Conservation (phyloP, 2,888 invertebrate species). For the Portevinia maculata region DNA sequence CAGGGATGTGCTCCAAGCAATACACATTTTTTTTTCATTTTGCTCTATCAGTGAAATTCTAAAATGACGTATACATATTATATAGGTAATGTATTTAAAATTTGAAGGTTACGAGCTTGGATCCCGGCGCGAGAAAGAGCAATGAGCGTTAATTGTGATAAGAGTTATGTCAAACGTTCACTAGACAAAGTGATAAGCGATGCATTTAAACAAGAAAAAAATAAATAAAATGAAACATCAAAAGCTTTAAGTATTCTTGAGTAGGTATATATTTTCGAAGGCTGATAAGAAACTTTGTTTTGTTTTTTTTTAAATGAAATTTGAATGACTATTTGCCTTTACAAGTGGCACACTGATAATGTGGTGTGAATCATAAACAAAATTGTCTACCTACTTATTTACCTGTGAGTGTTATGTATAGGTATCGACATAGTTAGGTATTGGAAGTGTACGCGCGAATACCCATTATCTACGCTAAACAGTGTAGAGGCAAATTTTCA, state of each 20-base stretch:
- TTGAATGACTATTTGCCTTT: slow-evolving; percentile 13
- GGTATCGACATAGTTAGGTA: not conserved
- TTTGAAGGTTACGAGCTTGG: slow-evolving; percentile 44
- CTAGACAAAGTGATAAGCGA: slow-evolving; percentile 52
- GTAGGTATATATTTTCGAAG: not conserved
- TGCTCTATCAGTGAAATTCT: not conserved
- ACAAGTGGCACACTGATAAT: slow-evolving; percentile 32
- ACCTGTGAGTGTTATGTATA: too few species aligned
- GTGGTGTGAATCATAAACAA: slow-evolving; percentile 6
- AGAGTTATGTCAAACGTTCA: slow-evolving; percentile 58
- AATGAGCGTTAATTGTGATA: slow-evolving; percentile 44
- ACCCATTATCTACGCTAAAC: slow-evolving; percentile 13
- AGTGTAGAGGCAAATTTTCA: too few species aligned
- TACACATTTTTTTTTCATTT: not conserved
- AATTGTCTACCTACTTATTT: too few species aligned
- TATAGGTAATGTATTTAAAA: not conserved
- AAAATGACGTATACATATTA: slow-evolving; percentile 18
- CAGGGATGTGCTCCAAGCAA: slow-evolving; percentile 5
- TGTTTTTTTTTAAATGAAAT: slow-evolving; percentile 2
- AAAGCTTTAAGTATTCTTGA: slow-evolving; percentile 12
- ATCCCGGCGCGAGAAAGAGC: slow-evolving; percentile 9
- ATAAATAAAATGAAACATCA: not conserved
- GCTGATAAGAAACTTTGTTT: slow-evolving; percentile 45
- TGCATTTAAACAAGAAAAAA: slow-evolving; percentile 14
- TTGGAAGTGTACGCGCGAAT: not conserved